These are phyloP conservation scores for Noctilio leporinus DNA, from an alignment of 2,113 vertebrate genomes.

Conservation along the genomic window DNA sequence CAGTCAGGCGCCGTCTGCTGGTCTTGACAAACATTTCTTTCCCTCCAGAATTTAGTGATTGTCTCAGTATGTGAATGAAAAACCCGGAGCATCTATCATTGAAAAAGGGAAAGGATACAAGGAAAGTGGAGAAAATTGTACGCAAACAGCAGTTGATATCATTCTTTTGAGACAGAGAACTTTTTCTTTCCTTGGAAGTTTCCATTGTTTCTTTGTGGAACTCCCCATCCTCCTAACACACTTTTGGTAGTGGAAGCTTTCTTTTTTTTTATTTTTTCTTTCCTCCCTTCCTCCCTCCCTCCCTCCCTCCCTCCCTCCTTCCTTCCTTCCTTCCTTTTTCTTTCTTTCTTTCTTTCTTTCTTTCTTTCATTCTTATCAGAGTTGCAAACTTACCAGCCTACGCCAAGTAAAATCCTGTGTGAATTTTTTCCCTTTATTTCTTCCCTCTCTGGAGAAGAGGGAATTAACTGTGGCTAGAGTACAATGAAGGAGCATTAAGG, in stretches of 20 bases:
- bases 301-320: too few relatives aligned
- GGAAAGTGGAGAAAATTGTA: neutral
- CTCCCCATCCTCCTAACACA: neutral
- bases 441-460: neutral
- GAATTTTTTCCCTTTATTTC: neutral
- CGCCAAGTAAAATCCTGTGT: neutral
- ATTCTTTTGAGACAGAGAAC: neutral
- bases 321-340: too few relatives aligned
- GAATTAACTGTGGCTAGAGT: neutral
- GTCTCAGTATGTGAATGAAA: neutral
- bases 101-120: neutral
- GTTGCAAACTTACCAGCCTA: neutral
- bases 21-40: slow-evolving; percentile 33
- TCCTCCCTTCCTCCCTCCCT: too few relatives aligned
- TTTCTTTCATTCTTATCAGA: neutral
- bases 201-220: neutral
- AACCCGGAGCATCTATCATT: neutral
- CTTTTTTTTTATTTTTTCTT: neutral
- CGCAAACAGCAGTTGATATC: neutral
- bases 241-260: neutral
- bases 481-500: neutral
- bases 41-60: neutral
- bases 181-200: neutral
- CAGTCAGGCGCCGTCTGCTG: slow-evolving; percentile 53
- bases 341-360: too few relatives aligned